Conservation (phyloP, 2,888 invertebrate genomes). For the Dicranocentrus wangi region DNA sequence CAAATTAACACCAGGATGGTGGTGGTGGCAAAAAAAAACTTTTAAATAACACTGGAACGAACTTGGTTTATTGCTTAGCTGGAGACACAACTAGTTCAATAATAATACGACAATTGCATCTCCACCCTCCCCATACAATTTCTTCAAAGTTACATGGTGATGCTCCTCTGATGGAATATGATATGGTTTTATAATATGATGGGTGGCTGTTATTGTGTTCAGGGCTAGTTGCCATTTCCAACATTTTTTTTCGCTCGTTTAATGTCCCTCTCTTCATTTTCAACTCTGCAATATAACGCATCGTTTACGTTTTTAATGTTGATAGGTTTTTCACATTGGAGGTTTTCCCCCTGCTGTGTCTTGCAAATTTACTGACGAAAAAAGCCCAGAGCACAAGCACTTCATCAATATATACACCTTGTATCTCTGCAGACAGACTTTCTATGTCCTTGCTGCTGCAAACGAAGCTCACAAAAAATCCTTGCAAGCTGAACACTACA, state of each 20-base stretch:
- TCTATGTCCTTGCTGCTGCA: too few relatives aligned
- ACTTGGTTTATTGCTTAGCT: constrained; percentile 59
- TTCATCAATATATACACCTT: neutral
- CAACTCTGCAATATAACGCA: constrained; percentile 57
- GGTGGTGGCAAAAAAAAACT: constrained; percentile 52
- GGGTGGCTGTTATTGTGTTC: constrained; percentile 8
- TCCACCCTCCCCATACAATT: constrained; percentile 31
- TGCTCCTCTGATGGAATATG: constrained; percentile 39
- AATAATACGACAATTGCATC: constrained; percentile 48
- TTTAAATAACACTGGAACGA: constrained; percentile 60
- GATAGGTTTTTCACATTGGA: constrained; percentile 62
- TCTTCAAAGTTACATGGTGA: neutral
- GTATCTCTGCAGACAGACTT: constrained; percentile 10
- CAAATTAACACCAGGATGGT: too few relatives aligned
- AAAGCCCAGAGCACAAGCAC: neutral
- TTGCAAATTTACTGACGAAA: constrained; percentile 60
- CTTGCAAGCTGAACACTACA: neutral
- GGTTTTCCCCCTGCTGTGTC: constrained; percentile 59
- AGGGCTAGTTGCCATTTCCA: constrained; percentile 49
- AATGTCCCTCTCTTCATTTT: constrained; percentile 48
- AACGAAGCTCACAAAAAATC: too few relatives aligned
- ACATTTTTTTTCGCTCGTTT: constrained; percentile 53
- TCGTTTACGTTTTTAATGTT: constrained; percentile 64
- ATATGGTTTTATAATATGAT: constrained; percentile 49
- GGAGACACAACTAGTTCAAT: constrained; percentile 62